Conservation (phyloP, 1,140 invertebrate species). For the Drosophila athabasca region DNA sequence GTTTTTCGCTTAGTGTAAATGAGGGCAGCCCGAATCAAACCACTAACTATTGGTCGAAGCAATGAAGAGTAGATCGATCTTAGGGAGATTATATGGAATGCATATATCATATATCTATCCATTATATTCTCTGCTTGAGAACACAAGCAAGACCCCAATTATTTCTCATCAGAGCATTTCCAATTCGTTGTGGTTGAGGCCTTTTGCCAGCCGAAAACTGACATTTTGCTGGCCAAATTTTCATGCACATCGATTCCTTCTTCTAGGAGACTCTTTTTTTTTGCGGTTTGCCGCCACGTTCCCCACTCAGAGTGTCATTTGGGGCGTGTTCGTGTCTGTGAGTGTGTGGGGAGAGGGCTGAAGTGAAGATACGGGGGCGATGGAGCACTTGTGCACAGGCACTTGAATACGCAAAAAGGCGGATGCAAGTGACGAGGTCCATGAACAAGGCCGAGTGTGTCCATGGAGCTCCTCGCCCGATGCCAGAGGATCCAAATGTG, state of each 20-base stretch:
- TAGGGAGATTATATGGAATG: too few species aligned
- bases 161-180: constrained; percentile 3
- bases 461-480: background rate
- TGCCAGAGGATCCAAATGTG: constrained; percentile 21
- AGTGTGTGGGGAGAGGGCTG: background rate
- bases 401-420: constrained; percentile 77
- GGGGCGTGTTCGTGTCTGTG: background rate
- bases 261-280: constrained; percentile 39
- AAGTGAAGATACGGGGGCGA: constrained; percentile 1
- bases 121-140: background rate
- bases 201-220: background rate
- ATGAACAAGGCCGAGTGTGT: constrained; percentile 41
- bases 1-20: too few species aligned
- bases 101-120: background rate
- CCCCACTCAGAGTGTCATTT: constrained; percentile 61
- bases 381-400: constrained; percentile 67
- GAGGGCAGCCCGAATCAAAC: too few species aligned
- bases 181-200: background rate
- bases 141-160: too few species aligned
- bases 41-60: too few species aligned
- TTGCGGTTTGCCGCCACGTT: constrained; percentile 52
- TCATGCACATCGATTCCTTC: constrained; percentile 64
- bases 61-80: too few species aligned
- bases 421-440: constrained; percentile 67
- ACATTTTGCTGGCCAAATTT: constrained; percentile 24